Evolutionary conservation across 2,888 invertebrate genomes (phyloP).

Genomic region (Conomelus anceps): DNA sequence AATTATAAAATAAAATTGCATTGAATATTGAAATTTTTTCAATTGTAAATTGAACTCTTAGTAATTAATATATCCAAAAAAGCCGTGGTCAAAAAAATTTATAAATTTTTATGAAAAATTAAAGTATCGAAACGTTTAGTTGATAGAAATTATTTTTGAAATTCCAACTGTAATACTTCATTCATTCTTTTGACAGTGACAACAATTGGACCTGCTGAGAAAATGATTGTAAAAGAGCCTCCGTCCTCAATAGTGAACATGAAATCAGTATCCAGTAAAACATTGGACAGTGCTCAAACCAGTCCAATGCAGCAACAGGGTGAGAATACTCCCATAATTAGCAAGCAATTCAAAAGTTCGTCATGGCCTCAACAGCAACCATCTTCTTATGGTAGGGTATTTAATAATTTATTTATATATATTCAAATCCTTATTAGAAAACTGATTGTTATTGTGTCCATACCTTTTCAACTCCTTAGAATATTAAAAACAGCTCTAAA

Average conservation of each 20-base stretch:
- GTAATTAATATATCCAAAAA: no score
- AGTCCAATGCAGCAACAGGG: not conserved
- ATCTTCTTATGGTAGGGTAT: not conserved
- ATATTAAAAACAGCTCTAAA: no score
- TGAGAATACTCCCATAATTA: not conserved
- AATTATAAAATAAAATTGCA: no score
- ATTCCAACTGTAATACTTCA: not conserved
- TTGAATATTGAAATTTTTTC: no score
- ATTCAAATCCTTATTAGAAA: not conserved
- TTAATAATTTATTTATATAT: not conserved
- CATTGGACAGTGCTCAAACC: not conserved
- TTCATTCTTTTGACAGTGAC: not conserved
- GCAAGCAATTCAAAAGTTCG: not conserved
- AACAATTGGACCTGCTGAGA: constrained; percentile 1
- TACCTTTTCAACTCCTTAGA: no score
- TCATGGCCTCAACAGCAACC: constrained; percentile 11
- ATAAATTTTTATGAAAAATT: no score
- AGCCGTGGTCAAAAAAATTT: no score
- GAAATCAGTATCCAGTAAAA: not conserved
- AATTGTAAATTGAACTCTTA: no score
- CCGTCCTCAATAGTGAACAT: not conserved
- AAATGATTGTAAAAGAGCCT: not conserved
- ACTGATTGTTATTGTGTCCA: no score
- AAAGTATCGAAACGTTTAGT: no score
- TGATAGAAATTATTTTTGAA: no score